A percentile compares a stretch with the other conserved stretches of the same genome.
Conservation (phyloP, 2,888 invertebrate genomes). For the Oxyscelio sp. region DNA sequence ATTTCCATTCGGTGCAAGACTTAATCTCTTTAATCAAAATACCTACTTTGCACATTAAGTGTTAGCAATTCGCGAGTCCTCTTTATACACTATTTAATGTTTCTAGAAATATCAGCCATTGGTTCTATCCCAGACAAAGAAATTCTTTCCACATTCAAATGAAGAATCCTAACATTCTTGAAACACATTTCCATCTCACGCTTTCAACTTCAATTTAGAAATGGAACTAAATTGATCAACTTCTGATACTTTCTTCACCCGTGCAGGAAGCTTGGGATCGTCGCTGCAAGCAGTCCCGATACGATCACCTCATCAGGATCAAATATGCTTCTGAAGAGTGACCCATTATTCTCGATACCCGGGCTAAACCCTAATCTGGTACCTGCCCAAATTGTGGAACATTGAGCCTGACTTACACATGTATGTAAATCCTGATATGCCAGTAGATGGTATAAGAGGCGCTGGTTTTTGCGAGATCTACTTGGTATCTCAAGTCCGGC, state of each 20-base stretch:
- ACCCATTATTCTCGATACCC: background rate
- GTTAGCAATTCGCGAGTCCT: too few species aligned
- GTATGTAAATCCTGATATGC: background rate
- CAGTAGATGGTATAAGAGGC: background rate
- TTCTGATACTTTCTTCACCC: too few species aligned
- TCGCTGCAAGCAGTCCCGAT: background rate
- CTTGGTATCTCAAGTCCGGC: background rate
- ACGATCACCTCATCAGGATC: background rate
- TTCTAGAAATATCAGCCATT: background rate
- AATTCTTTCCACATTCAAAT: background rate
- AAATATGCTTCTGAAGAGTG: background rate
- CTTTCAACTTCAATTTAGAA: too few species aligned
- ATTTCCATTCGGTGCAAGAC: too few species aligned
- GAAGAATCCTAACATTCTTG: too few species aligned
- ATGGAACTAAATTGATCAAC: too few species aligned
- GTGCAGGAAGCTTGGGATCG: background rate
- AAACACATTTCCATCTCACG: too few species aligned
- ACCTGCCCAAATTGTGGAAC: background rate
- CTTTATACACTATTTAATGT: background rate
- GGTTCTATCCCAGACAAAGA: background rate
- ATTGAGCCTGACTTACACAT: background rate
- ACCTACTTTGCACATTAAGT: too few species aligned
- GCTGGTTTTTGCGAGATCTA: background rate
- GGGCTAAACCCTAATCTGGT: background rate
- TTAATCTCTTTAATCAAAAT: too few species aligned